Base-by-base conservation (phyloP, 2,888 invertebrate genomes). In the Argyresthia albistria region DNA sequence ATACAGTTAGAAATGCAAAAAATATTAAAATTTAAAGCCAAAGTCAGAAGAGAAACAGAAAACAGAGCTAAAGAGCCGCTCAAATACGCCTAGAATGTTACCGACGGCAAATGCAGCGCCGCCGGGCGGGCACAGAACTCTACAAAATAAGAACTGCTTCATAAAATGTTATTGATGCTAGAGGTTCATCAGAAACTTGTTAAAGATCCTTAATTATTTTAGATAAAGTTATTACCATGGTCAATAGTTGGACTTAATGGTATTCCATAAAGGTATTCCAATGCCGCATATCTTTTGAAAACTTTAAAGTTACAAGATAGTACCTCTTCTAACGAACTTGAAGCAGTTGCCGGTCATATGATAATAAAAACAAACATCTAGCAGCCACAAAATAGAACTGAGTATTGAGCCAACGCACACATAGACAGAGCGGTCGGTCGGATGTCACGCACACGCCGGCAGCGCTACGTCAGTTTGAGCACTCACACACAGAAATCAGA, bases 311-410 rank as follows among this genome's bases (percentile, higher is more conserved):
- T 37, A 8, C 9, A 48, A 51, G 42, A 4, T 50, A 50, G 12
- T 12, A 60, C 57, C 52, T 62, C 62, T 62, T 61, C 59, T 60
- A 69, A 66, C 60, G 59, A 68, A 70, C 66, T 66, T 69, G 71
- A 68, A 77, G 63, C 69, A 74, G 70, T 73, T 71, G 67, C 70
- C 73, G 73, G 77, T 80, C 84, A 80, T 80, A 80, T 82, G 83
- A 83, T 84, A 84, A 86, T 86, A 86, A 86, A 86, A 86, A 86
- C 86, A 87, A 86, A 86, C 86, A 87, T 77, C 73, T 77, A 80
- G 80, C 70, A 73, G 72, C 76, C 76, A 78, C 81, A 81, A 84
- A 86, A 86, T 86, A 86, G 83, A 83, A 81, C 74, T 67, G 73
- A 84, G 76, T 83, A 86, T 83, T 76, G 84, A 84, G 86, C 86